These are phyloP conservation scores for Variabilichromis moorii DNA, from an alignment of 2,113 vertebrate genomes.

Conservation along the genomic window DNA sequence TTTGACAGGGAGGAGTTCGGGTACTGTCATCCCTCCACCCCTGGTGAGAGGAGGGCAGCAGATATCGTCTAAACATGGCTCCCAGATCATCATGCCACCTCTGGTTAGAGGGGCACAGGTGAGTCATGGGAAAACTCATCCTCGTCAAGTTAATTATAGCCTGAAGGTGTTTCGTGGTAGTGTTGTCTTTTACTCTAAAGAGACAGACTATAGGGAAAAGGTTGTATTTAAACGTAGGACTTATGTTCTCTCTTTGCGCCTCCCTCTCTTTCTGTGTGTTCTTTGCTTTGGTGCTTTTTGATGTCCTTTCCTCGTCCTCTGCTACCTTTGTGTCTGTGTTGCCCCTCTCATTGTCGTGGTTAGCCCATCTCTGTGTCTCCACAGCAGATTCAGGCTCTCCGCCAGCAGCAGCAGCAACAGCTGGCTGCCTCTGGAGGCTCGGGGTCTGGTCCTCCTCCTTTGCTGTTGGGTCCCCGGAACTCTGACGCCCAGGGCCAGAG, in stretches of 20 bases:
- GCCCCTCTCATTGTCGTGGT: constrained; percentile 43
- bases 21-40: constrained; percentile 86
- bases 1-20: constrained; percentile 73
- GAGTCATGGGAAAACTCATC: neutral
- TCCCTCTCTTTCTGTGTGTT: constrained; percentile 33
- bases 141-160: neutral
- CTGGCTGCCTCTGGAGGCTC: constrained; percentile 75
- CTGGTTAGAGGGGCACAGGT: constrained; percentile 93
- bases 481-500: constrained; percentile 80
- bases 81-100: constrained; percentile 92
- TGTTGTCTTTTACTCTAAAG: neutral
- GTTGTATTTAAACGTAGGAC: neutral
- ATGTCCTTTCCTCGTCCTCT: constrained; percentile 2
- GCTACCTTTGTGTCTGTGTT: neutral
- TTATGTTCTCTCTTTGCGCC: constrained; percentile 32
- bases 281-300: constrained; percentile 38
- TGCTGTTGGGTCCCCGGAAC: constrained; percentile 85
- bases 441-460: constrained; percentile 79
- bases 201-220: neutral
- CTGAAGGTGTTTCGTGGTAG: neutral
- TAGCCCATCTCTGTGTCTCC: constrained; percentile 78
- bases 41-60: constrained; percentile 89
- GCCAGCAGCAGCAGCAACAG: constrained; percentile 90
- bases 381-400: constrained; percentile 89
- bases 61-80: constrained; percentile 77